Percentiles rank a stretch among this genome's conserved stretches.
phyloP scores from a whole-genome alignment of 1,140 invertebrate genomes.

The Scaptodrosophila lebanonensis region DNA sequence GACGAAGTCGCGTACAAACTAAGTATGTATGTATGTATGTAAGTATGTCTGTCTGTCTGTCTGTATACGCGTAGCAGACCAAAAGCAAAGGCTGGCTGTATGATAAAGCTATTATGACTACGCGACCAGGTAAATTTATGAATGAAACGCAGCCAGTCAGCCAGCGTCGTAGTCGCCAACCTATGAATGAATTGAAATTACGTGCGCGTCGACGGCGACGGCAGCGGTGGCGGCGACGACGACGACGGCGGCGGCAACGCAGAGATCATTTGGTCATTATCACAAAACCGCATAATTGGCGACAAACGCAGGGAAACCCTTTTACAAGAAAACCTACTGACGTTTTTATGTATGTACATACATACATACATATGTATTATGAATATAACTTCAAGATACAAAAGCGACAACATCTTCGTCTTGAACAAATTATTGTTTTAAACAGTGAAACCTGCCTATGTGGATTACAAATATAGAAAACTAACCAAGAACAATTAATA shows the following conservation, averaged over 20 bases:
- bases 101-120: constrained; percentile 70
- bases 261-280: constrained; percentile 74
- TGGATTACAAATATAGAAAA: no score
- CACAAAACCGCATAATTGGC: constrained; percentile 76
- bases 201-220: constrained; percentile 42
- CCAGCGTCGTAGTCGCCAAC: constrained; percentile 27
- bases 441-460: constrained; percentile 10
- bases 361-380: constrained; percentile 7
- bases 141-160: constrained; percentile 49
- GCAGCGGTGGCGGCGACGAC: constrained; percentile 9
- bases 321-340: constrained; percentile 5
- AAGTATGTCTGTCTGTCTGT: constrained; percentile 17
- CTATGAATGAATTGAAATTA: constrained; percentile 75
- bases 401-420: constrained; percentile 38
- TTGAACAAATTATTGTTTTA: constrained; percentile 39
- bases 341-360: not conserved
- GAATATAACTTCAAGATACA: constrained; percentile 16
- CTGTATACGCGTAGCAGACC: constrained; percentile 5
- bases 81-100: constrained; percentile 19
- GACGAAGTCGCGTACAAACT: constrained; percentile 12
- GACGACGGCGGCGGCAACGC: constrained; percentile 1
- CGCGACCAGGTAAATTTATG: constrained; percentile 73
- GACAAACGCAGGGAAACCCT: constrained; percentile 52
- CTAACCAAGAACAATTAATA: no score
- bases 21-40: not conserved